Evolutionary conservation across 2,113 vertebrate species (phyloP), one percentile per base, ranked within the genome.

Genomic region (Pelusios castaneus): DNA sequence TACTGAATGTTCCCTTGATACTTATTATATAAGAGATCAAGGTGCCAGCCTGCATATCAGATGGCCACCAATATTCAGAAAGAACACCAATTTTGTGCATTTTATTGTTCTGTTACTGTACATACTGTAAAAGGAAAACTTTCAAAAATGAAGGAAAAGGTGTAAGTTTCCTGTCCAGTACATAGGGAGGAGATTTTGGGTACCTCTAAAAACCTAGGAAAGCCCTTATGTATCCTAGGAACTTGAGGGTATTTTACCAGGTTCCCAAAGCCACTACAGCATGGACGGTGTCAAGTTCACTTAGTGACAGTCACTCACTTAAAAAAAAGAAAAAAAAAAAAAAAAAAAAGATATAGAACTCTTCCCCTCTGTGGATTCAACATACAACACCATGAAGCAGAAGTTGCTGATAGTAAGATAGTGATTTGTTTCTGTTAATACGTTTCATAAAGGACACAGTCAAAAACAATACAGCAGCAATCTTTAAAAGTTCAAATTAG

Each of bases 401-500:
- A 96, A 95, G 92, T 97, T 97, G 97, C 19, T 96, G 93, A 93
- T 90, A 96, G 93, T 83, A 2, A 97, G 96, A 91, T 91, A 95
- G 75, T 90, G 90, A 97, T 94, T 96, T 96, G 92, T 90, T 96
- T 97, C 95, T 97, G 96, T 97, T 97, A 97, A 75, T 95, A 97
- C 92, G 91, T 89, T 97, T 97, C 96, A 94, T 91, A 96, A 95
- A 93, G 82, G 94, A 97, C 95, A 96, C 60, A 92, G 93, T 94
- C 47, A 93, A 97, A 95, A 94, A 82, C 91, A 93, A 94, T 94
- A 96, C 97, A 98, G 97, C 97, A 98, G 97, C 95, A 95, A 97
- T 97, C 91, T 97, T 96, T 94, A 95, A 94, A 95, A 96, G 93
- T 97, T 97, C 97, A 96, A 96, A 97, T 98, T 97, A 97, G 97